Conservation (phyloP, 35 echinoderm and acorn worm genomes). For the Hemicentrotus pulcherrimus region DNA sequence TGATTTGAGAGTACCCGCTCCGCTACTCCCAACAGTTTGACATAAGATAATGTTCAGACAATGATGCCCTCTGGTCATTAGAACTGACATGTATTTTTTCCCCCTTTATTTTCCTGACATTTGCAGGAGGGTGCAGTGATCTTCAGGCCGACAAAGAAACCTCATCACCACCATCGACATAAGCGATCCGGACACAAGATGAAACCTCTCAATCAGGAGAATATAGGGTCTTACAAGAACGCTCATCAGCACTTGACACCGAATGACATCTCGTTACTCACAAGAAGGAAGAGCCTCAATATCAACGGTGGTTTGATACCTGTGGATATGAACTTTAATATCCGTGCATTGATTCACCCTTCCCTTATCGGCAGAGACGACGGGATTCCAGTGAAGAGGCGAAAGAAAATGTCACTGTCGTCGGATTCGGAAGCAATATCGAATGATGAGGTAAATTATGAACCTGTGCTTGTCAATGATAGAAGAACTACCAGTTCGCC, state of each 20-base stretch:
- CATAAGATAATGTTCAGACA: too few species aligned
- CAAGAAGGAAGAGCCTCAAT: background rate
- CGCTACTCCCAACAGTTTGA: too few species aligned
- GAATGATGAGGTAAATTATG: background rate
- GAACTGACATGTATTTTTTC: background rate
- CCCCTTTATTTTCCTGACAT: background rate
- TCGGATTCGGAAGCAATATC: background rate
- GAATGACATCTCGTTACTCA: background rate
- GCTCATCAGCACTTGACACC: background rate
- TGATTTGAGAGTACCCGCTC: too few species aligned
- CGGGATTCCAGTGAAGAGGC: background rate
- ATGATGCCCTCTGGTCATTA: background rate
- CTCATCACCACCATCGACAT: background rate
- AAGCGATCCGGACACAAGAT: background rate
- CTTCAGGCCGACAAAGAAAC: background rate
- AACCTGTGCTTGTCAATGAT: background rate
- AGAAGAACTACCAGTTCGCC: background rate
- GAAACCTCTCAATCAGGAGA: background rate
- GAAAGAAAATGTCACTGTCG: background rate
- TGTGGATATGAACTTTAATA: background rate
- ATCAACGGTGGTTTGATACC: background rate
- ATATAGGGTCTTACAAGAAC: background rate
- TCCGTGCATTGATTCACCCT: background rate
- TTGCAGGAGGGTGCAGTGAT: constrained; percentile 10
- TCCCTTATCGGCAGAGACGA: background rate